Base-by-base conservation (phyloP, 2,113 vertebrate genomes). In the Romanogobio albipinnatus region DNA sequence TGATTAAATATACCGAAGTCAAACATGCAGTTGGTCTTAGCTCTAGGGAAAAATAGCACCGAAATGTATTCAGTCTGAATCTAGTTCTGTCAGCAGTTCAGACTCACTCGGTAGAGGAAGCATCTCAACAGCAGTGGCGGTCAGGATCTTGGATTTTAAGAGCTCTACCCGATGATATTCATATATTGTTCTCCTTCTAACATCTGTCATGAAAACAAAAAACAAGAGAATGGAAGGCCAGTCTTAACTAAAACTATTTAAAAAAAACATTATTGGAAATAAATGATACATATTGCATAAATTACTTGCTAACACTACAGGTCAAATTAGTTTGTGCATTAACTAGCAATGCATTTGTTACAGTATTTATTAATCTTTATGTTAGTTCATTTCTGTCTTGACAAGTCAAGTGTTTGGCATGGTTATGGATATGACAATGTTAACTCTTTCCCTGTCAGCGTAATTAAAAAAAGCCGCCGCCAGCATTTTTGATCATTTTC, bases 161-260 rank as follows among this genome's bases (percentile, higher is more conserved):
- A 99, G 94, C 86, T 99, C 95, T 64, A 99, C 96, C 84, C 97
- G 95, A 90, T 99, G 97, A 88, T 99, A 99, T 87, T 99, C 98
- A 80, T 97, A 99, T 90, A 99, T 97, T 80, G 97, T 99, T 94
- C 96, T 97, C 91, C 98, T 95, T 64, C 97, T 95, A 84, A 98
- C 96, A 93, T 99, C 97, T 99, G 87, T 14, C 62, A 85, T 1
- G 84, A 87, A 53, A 62, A 47, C 13, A 76, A 22, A 47, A 19
- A 76, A 22, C 5, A 77, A 59, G 19, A 39, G 15, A 68, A 39
- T 9, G 15, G 29, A 68, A 39, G 64, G 15, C 15, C 17, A 4
- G 15, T 68, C 9, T 36, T 39, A 68, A 19, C 36, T 39, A 33
- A 66, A 66, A 68, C 6, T 3, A 33, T 66, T 3, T 1, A 66